Base-by-base conservation (phyloP, 2,888 invertebrate genomes). In the Spicauda simplicius region DNA sequence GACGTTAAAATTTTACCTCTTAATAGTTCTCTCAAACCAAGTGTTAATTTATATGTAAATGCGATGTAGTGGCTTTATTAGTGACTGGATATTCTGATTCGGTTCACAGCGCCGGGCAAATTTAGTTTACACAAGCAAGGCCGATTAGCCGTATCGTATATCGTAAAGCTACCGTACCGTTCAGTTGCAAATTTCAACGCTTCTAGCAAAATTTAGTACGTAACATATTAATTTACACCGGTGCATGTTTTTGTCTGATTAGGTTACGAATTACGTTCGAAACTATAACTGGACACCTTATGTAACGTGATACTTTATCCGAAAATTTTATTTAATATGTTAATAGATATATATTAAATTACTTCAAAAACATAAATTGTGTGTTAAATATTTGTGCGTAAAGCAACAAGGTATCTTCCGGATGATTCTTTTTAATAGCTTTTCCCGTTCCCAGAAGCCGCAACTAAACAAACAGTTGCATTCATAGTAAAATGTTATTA, bases 201-300 rank as follows among this genome's bases (percentile, higher is more conserved):
- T 37, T 14, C n/a, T n/a, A 33, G 12, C 33, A 19, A 12, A 14
- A 14, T 25, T 25, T 25, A 25, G 25, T 25, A 25, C 3, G 25
- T 25, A 25, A n/a, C 37, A 16, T 55, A 56, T 63, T 30, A 63
- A 30, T 57, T 64, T 64, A 50, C 52, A 33, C 16, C 11, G 19
- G 57, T 37, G 1, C 16, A 11, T 12, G 16, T 52, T 52, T 18
- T 48, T 25, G 45, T 12, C 5, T 10, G 64, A 57, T 64, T 50
- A 64, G 37, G 52, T 64, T 64, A 64, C 64, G 20, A 48, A 30
- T 63, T 56, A 18, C 30, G 63, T 56, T 63, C 63, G 18, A 55
- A 56, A 16, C 12, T 12, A 41, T 30, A 55, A 63, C 14, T 53
- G 55, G 37, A 64, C 52, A 64, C 20, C 10, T 11, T 19, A 25